These are phyloP conservation scores for Nasua narica DNA, from an alignment of 2,797 vertebrate genomes.

Conservation along the genomic window DNA sequence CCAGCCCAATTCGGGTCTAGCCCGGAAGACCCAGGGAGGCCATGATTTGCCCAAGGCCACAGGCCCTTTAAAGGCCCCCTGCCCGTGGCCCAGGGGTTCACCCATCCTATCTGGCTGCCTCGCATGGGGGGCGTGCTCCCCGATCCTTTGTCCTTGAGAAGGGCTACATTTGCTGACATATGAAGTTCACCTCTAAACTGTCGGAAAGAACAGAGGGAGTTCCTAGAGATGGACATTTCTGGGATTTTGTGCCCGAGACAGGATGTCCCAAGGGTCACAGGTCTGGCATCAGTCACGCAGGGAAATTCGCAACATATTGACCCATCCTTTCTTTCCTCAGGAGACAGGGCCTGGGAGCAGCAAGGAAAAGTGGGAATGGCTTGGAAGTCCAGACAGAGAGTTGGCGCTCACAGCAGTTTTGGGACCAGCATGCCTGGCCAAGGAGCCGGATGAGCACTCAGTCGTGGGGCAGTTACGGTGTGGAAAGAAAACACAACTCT, in stretches of 20 bases:
- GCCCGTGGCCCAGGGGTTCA: fast-evolving
- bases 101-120: background rate
- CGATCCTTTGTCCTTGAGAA: background rate
- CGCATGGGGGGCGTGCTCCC: fast-evolving
- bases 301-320: background rate
- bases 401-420: fast-evolving
- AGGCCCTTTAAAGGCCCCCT: background rate
- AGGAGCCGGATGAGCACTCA: background rate
- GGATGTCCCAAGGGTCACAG: background rate
- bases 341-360: background rate
- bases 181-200: background rate
- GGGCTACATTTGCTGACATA: background rate
- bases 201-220: background rate
- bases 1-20: background rate
- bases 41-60: fast-evolving
- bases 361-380: background rate
- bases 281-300: background rate
- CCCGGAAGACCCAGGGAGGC: background rate
- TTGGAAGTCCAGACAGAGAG: background rate
- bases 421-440: background rate
- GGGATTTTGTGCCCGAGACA: background rate
- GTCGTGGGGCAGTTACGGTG: fast-evolving
- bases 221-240: background rate
- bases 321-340: background rate
- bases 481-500: background rate